phyloP scores from a whole-genome alignment of 2,797 vertebrate species.

The Peromyscus melanophrys region DNA sequence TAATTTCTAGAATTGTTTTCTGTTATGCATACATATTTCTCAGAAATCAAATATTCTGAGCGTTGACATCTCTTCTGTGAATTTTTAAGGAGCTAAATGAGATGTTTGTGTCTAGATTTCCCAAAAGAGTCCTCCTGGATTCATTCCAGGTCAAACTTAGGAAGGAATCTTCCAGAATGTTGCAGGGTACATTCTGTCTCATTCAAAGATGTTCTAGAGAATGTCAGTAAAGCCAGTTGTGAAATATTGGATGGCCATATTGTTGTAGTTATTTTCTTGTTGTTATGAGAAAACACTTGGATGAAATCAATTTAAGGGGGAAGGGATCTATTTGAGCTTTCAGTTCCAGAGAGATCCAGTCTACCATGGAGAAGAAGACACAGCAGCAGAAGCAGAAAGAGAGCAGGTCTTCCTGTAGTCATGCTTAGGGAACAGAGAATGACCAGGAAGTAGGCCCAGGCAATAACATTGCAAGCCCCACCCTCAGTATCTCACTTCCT shows the following conservation, averaged over 20 bases:
- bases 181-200: not conserved
- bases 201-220: not conserved
- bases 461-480: not conserved
- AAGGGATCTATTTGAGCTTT: not conserved
- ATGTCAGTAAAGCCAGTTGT: not conserved
- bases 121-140: not conserved
- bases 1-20: not conserved
- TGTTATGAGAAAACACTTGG: not conserved
- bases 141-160: not conserved
- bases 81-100: not conserved
- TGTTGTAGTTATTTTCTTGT: not conserved
- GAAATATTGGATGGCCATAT: not conserved
- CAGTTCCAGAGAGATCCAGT: not conserved
- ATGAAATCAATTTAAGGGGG: not conserved
- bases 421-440: not conserved
- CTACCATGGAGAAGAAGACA: not conserved
- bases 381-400: not conserved
- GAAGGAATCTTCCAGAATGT: not conserved
- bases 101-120: not conserved
- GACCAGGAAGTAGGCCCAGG: fast-evolving
- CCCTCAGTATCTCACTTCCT: not conserved
- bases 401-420: not conserved
- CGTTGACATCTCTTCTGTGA: not conserved
- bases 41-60: not conserved
- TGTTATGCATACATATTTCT: not conserved